Evolutionary conservation across 1,140 invertebrate species (phyloP).

Genomic region (silkworm (Bombyx mori)): DNA sequence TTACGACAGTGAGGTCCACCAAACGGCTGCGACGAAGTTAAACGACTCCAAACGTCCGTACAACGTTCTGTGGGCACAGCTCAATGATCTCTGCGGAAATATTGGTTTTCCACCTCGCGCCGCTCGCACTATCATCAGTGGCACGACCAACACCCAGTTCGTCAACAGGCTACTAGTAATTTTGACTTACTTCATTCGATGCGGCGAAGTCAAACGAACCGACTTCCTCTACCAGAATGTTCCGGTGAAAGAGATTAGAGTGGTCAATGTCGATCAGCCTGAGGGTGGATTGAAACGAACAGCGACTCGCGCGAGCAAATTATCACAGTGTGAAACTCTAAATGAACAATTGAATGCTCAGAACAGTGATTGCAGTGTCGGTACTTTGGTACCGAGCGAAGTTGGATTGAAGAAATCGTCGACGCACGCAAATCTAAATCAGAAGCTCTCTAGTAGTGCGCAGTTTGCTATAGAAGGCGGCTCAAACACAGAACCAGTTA

Average conservation of each 20-base stretch:
- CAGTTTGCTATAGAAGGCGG: slow-evolving; percentile 18
- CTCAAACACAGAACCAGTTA: slow-evolving; percentile 11
- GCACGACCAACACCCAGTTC: slow-evolving; percentile 76
- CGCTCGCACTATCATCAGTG: slow-evolving; percentile 84
- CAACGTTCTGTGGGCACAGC: slow-evolving; percentile 89
- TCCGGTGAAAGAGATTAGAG: slow-evolving; percentile 32
- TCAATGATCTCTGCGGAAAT: slow-evolving; percentile 87
- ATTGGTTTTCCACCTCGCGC: slow-evolving; percentile 83
- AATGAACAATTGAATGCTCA: slow-evolving; percentile 40
- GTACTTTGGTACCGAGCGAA: slow-evolving; percentile 39
- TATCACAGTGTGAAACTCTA: slow-evolving; percentile 18
- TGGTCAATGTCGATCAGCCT: slow-evolving; percentile 23
- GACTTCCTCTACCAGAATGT: slow-evolving; percentile 42
- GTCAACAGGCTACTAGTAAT: slow-evolving; percentile 78
- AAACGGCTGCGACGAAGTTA: slow-evolving; percentile 14
- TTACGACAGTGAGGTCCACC: slow-evolving; percentile 43
- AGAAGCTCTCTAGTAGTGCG: slow-evolving; percentile 49
- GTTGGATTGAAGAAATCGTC: slow-evolving; percentile 40
- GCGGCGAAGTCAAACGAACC: slow-evolving; percentile 75
- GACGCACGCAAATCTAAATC: slow-evolving; percentile 45
- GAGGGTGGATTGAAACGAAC: slow-evolving; percentile 18
- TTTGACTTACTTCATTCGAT: slow-evolving; percentile 88
- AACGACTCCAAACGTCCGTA: slow-evolving; percentile 59
- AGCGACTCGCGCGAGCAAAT: slow-evolving; percentile 18
- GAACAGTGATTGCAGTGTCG: slow-evolving; percentile 40